A percentile compares a stretch with the other conserved stretches of the same genome.
phyloP scores from a whole-genome alignment of 1,140 invertebrate species.

The Macrocentrus cingulum region DNA sequence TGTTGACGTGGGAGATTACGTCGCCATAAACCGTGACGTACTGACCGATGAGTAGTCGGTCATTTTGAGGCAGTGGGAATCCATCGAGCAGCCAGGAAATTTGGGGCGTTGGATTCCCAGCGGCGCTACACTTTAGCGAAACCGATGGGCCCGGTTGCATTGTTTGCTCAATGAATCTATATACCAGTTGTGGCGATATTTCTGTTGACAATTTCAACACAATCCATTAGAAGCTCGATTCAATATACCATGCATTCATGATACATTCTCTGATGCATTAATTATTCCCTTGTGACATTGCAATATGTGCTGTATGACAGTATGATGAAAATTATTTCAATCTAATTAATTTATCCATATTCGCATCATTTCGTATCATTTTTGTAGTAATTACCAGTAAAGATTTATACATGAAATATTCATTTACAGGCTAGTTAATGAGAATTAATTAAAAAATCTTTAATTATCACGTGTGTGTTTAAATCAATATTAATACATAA shows the following conservation, averaged over 20 bases:
- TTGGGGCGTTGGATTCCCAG: slow-evolving; percentile 68
- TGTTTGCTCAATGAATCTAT: slow-evolving; percentile 64
- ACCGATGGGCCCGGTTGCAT: slow-evolving; percentile 64
- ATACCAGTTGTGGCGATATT: slow-evolving; percentile 61
- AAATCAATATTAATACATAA: no score
- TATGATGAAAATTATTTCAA: no score
- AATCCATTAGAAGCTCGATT: not conserved
- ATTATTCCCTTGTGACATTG: no score
- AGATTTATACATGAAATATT: no score
- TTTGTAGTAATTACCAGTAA: no score
- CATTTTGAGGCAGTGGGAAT: slow-evolving; percentile 62
- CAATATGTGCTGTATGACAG: no score
- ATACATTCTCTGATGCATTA: not conserved
- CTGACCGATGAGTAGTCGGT: slow-evolving; percentile 67
- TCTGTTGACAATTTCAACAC: slow-evolving; percentile 51
- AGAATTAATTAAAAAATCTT: no score
- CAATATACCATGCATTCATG: not conserved
- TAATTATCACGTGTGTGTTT: no score
- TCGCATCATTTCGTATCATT: no score
- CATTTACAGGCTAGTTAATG: no score
- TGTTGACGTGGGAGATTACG: slow-evolving; percentile 75
- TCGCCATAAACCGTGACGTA: slow-evolving; percentile 70
- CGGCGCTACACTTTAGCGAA: slow-evolving; percentile 66
- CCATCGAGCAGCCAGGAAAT: slow-evolving; percentile 64
- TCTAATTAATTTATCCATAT: no score